Evolutionary conservation across 30 jellyfish, hydroid and myxozoan species (phyloP).

Genomic region (Hydractinia echinata): DNA sequence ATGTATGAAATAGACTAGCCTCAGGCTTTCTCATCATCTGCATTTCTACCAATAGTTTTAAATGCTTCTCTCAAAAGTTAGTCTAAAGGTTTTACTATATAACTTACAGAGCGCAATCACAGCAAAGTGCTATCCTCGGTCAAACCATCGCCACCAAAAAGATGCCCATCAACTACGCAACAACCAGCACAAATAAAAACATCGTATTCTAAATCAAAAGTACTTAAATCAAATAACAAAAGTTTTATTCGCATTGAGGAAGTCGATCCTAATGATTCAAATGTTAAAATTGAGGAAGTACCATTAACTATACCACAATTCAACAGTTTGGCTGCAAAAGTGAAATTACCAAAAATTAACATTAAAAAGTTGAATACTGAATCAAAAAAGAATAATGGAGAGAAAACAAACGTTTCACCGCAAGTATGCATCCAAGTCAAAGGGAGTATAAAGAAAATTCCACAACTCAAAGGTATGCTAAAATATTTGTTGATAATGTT

Average conservation of each 20-base stretch:
- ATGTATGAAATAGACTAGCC: not conserved
- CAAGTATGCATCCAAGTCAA: conserved; percentile 31
- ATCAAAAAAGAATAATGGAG: not conserved
- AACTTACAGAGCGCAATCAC: conserved; percentile 59
- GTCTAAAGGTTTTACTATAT: too few species aligned
- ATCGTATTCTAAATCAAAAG: conserved; percentile 54
- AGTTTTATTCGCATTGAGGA: conserved; percentile 85
- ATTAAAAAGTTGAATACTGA: conserved; percentile 34
- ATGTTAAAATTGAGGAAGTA: conserved; percentile 86
- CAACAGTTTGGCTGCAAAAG: conserved; percentile 52
- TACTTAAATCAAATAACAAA: conserved; percentile 30
- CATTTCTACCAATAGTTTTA: too few species aligned
- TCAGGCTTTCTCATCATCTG: too few species aligned
- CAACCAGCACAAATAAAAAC: conserved; percentile 40
- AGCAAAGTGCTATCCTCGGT: conserved; percentile 52
- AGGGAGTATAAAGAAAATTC: conserved; percentile 48
- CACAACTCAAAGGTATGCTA: conserved; percentile 45
- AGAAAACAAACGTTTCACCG: not conserved
- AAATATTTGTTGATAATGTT: not conserved
- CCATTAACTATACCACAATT: conserved; percentile 81
- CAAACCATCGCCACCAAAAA: conserved; percentile 61
- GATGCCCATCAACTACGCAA: conserved; percentile 41
- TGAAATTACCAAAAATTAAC: conserved; percentile 54
- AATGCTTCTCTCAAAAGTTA: too few species aligned
- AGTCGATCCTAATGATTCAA: conserved; percentile 74